A percentile compares a stretch with the other conserved stretches of the same genome.
Conservation (phyloP, 2,888 invertebrate species). For the Pammene aurita region DNA sequence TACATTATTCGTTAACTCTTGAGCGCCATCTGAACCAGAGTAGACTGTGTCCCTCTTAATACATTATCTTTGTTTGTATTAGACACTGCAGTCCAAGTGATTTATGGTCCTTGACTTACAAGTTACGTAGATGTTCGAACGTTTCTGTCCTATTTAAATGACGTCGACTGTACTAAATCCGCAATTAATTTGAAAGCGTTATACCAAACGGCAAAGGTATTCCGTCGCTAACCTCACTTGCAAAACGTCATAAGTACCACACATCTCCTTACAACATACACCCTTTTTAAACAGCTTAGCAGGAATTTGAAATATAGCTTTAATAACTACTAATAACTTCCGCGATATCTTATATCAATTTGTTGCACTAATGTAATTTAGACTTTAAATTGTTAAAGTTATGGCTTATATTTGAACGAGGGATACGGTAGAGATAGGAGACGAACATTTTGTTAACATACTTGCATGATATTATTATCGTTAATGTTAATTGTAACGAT, state of each 20-base stretch:
- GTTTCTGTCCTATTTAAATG: background rate
- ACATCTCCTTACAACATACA: constrained; percentile 1
- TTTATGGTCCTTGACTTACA: too few relatives aligned
- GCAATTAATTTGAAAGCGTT: constrained; percentile 27
- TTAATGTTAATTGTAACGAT: constrained; percentile 32
- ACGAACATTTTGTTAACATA: background rate
- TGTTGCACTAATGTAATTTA: background rate
- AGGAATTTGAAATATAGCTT: constrained; percentile 19
- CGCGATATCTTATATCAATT: background rate
- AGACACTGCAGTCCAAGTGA: too few relatives aligned
- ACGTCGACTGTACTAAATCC: constrained; percentile 20
- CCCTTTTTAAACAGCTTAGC: background rate
- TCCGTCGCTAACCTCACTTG: constrained; percentile 6
- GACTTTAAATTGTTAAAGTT: background rate
- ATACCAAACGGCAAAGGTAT: constrained; percentile 31
- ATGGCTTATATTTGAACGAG: background rate
- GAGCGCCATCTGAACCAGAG: too few relatives aligned
- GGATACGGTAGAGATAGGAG: background rate
- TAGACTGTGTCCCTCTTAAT: too few relatives aligned
- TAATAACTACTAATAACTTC: constrained; percentile 26
- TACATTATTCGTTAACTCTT: too few relatives aligned
- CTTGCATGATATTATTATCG: constrained; percentile 12
- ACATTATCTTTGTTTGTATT: too few relatives aligned
- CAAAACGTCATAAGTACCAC: background rate
- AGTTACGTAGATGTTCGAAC: background rate